Base-by-base conservation (phyloP, 2,888 invertebrate species). In the Adelognathus sp. region DNA sequence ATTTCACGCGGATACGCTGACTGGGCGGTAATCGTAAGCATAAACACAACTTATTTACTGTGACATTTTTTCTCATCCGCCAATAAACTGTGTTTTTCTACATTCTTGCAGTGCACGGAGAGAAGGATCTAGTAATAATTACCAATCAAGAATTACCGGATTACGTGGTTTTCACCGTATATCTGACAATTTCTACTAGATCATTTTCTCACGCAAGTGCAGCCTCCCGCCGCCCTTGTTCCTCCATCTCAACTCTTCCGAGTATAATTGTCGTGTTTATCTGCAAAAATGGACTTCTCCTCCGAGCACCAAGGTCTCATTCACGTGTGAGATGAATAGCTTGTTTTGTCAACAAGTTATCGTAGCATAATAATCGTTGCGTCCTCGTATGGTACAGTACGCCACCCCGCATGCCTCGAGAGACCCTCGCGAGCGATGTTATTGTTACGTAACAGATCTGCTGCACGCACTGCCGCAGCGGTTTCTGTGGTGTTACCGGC, bases 391-490 rank as follows among this genome's bases (percentile, higher is more conserved):
- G 29, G 46, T n/a, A n/a, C n/a, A 33, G 79, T 84, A 83, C 50
- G 63, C 33, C 39, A 76, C 76, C 82, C 79, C 80, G 86, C 84
- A 81, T 79, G 82, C 83, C 79, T 73, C 52, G 39, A 9, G 36
- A 41, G 24, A 56, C 21, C n/a, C 83, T 86, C 81, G 36, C 73
- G 79, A 77, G 82, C 83, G 84, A 84, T 86, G 84, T 86, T 86
- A 85, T 87, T 85, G 85, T 88, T 88, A 87, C 87, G 88, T 88
- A 88, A 88, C 86, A 85, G 86, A 81, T 79, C 39, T 44, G 56
- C 41, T 69, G 75, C 79, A 74, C 67, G 72, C 61, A 71, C 79
- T 80, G 52, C 39, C 60, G 27, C 72, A 54, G 75, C 66, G 74
- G 76, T 44, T 73, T 78, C n/a, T n/a, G 61, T 79, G 80, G 64